These are phyloP conservation scores for Saxicola maurus DNA, from an alignment of 2,797 vertebrate species.

Conservation along the genomic window DNA sequence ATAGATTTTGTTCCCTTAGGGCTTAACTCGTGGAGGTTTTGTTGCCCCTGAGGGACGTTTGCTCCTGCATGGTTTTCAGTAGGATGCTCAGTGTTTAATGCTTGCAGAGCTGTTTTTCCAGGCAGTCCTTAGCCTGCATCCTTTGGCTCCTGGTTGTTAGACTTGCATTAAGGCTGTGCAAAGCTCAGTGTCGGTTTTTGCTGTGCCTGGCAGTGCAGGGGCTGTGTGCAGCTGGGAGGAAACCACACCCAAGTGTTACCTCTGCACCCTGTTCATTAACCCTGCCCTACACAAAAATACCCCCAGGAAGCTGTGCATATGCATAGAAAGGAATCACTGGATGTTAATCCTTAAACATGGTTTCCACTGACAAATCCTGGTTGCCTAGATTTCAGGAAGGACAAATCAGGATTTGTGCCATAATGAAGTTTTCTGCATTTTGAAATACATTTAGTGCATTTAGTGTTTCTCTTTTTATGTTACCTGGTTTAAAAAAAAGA, in stretches of 20 bases:
- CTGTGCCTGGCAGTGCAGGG: not conserved
- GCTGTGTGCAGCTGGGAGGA: not conserved
- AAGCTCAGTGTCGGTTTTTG: not conserved
- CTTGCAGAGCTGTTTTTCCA: not conserved
- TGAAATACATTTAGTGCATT: not conserved
- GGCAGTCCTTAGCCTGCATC: not conserved
- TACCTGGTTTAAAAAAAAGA: slow-evolving; percentile 39
- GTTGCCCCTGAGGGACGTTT: not conserved
- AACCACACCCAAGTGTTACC: not conserved
- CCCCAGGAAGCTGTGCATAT: not conserved
- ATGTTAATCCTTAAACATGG: not conserved
- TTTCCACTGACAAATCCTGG: not conserved
- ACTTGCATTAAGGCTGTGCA: not conserved
- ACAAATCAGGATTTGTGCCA: not conserved
- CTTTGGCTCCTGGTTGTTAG: not conserved
- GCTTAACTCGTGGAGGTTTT: not conserved
- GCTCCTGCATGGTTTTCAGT: not conserved
- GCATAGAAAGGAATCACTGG: not conserved
- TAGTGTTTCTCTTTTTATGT: slow-evolving; percentile 24
- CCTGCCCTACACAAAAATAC: not conserved
- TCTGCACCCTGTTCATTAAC: not conserved
- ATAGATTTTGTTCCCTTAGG: not conserved
- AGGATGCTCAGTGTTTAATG: not conserved
- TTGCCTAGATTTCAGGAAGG: not conserved
- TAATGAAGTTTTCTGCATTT: slow-evolving; percentile 19